Conservation (phyloP, 2,797 vertebrate genomes). For the Neosalanx taihuensis region DNA sequence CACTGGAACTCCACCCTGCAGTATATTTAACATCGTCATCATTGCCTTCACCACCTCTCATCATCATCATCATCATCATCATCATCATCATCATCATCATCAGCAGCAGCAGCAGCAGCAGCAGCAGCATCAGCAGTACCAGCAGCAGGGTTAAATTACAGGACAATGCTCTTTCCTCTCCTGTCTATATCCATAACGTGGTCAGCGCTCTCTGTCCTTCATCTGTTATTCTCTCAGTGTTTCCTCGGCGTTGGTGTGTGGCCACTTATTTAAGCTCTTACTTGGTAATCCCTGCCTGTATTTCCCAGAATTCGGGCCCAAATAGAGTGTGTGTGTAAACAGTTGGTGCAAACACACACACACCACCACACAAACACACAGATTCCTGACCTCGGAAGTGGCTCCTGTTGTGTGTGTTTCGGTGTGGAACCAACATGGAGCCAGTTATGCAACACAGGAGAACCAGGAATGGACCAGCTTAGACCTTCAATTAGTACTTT, state of each 20-base stretch:
- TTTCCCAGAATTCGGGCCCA: constrained; percentile 48
- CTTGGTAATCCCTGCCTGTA: constrained; percentile 36
- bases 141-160: not conserved
- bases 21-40: too few relatives aligned
- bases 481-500: constrained; percentile 41
- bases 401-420: constrained; percentile 52
- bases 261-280: constrained; percentile 30
- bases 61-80: not conserved
- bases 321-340: constrained; percentile 36
- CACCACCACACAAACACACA: constrained; percentile 34
- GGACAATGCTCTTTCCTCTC: not conserved
- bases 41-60: not conserved
- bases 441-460: constrained; percentile 61
- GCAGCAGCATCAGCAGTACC: too few relatives aligned
- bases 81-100: not conserved
- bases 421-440: constrained; percentile 50
- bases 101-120: too few relatives aligned
- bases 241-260: not conserved
- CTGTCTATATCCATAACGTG: not conserved
- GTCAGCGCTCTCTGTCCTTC: too few relatives aligned
- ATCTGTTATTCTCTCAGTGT: too few relatives aligned
- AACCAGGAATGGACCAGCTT: constrained; percentile 53
- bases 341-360: too few relatives aligned
- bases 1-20: too few relatives aligned
- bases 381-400: constrained; percentile 36